Base-by-base conservation (phyloP, 1,140 invertebrate genomes). In the Lordiphosa stackelbergi region DNA sequence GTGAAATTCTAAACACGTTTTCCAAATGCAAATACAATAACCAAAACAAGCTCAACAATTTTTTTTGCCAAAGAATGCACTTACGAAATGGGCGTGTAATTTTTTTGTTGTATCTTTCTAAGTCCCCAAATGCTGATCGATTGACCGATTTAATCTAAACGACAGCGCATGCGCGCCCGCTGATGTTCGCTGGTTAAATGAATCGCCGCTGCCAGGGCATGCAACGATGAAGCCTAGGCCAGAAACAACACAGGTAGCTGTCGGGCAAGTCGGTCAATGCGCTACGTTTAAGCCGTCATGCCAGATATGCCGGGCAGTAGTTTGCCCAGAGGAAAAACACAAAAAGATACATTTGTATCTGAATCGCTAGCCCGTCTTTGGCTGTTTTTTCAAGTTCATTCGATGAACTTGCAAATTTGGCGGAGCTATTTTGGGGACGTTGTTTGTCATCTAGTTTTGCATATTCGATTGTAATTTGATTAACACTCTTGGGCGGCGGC, bases 1-100 rank as follows among this genome's bases (percentile, higher is more conserved):
- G 40, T 40, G 75, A 75, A 71, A 79, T 79, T 79, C 75, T 53
- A 69, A 81, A 79, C 75, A 79, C 71, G 75, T 79, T 79, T 81
- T 45, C 10, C 5, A 13, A 43, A 57, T 37, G 40, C 31, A 43
- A 43, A 41, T 47, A 31, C 4, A 16, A 5, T 28, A 22, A 43
- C 24, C 13, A 54, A 45, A 47, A 22, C 38, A 24, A 11, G 3
- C 19, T 37, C 3, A 5, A 22, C 10, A 11, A 37, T 6, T n/a
- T 24, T 22, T 48, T 48, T 53, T 54, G 11, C 4, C 12, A 41
- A 45, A 70, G 57, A 75, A 68, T 79, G 71, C 77, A 79, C 75
- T 79, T 79, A 79, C 75, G 55, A 48, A 75, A 70, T 63, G 28
- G 38, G 41, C 59, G 57, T 35, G 35, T 40, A 34, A 36, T 53